Base-by-base conservation (phyloP, 2,888 invertebrate species). In the Phaedon cochleariae region DNA sequence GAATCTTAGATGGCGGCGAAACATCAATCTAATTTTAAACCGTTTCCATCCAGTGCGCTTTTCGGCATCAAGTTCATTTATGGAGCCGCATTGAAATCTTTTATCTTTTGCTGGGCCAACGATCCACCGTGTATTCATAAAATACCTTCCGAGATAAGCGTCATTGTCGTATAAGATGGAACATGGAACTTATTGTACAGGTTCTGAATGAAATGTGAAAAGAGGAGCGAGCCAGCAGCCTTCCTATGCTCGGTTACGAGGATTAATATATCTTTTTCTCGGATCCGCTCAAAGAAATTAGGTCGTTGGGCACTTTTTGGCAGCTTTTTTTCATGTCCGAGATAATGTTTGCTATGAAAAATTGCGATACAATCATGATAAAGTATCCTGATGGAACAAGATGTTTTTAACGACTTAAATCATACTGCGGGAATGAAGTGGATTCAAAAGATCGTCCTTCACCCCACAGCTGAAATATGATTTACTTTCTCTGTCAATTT, bases 151-250 rank as follows among this genome's bases (percentile, higher is more conserved):
- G 15, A 41, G 41, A 41, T 41, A 41, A 41, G 41, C n/a, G 41
- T 41, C 41, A 41, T 41, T 41, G 41, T 41, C 15, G 41, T 41
- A n/a, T n/a, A 41, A 41, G 41, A 41, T 41, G 41, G 41, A n/a
- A n/a, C n/a, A n/a, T n/a, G n/a, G 12, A 41, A 4, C 3, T n/a
- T 15, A 41, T 41, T 41, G 41, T 41, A 41, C 15, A 15, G 41
- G 6, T 41, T 12, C 15, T 41, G 41, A 41, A 41, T 41, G 41
- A 15, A 41, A 41, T 6, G 41, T 41, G 41, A 41, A 41, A n/a
- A 41, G 41, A 12, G 15, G 41, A 2, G 3, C 10, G n/a, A n/a
- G n/a, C 41, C 41, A 41, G 31, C 6, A 9, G 31, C 31, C 15
- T 41, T n/a, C n/a, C 12, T n/a, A n/a, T n/a, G n/a, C n/a, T 34